These are phyloP conservation scores for Pituophis catenifer DNA, from an alignment of 2,113 vertebrate genomes.

Conservation along the genomic window DNA sequence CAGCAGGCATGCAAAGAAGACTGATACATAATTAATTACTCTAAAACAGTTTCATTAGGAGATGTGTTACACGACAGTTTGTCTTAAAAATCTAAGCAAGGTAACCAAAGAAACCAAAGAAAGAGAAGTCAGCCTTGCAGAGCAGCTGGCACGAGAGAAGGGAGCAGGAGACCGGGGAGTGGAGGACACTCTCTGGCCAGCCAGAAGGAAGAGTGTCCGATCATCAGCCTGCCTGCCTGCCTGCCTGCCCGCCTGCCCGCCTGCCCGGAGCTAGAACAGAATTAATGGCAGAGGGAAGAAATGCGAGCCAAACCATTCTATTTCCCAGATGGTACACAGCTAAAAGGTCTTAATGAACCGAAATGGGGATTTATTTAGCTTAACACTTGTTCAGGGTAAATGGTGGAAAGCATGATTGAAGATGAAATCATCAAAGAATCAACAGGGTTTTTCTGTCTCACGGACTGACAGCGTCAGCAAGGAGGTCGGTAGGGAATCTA, in stretches of 20 bases:
- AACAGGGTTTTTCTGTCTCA: not conserved
- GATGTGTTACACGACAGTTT: constrained; percentile 53
- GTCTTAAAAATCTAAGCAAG: constrained; percentile 47
- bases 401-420: not conserved
- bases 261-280: not conserved
- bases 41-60: constrained; percentile 72
- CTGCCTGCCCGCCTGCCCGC: not conserved
- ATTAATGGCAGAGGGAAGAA: not conserved
- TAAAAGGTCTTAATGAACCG: not conserved
- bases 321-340: not conserved
- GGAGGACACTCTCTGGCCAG: not conserved
- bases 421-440: not conserved
- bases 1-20: constrained; percentile 64
- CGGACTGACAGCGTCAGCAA: not conserved
- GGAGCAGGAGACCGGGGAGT: accelerated
- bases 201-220: not conserved
- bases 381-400: not conserved
- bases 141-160: not conserved
- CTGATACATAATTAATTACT: constrained; percentile 73
- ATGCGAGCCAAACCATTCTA: not conserved
- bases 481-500: not conserved
- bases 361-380: not conserved
- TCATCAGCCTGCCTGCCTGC: not conserved
- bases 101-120: constrained; percentile 8
- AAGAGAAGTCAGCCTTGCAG: not conserved